Percentiles rank a stretch among this genome's conserved stretches.
Conservation (phyloP, 1,140 invertebrate species). For the Potamilus streckersoni region DNA sequence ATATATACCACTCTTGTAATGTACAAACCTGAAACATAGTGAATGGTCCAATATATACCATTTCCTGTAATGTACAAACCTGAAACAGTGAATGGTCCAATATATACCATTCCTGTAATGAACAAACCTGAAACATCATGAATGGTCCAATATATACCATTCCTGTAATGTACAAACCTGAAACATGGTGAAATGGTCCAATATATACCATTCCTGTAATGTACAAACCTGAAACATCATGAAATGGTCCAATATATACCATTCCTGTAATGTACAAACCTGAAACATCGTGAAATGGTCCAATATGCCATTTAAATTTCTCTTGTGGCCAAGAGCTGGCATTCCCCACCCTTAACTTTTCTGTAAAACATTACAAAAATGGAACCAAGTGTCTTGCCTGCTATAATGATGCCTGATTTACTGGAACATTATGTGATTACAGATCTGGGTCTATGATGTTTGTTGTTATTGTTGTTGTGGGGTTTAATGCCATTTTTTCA, state of each 20-base stretch:
- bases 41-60: neutral
- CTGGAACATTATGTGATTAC: too few species aligned
- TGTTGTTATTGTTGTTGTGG: too few species aligned
- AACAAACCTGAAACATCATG: neutral
- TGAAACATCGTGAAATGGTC: neutral
- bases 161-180: neutral
- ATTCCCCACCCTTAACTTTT: too few species aligned
- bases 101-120: constrained; percentile 45
- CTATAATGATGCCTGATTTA: too few species aligned
- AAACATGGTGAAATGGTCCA: neutral
- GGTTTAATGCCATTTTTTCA: too few species aligned
- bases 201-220: neutral
- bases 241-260: neutral
- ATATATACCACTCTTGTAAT: neutral
- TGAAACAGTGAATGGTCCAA: neutral
- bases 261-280: neutral
- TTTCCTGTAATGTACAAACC: neutral
- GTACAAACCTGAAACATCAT: neutral
- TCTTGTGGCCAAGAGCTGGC: constrained; percentile 7
- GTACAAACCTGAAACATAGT: neutral
- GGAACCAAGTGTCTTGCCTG: too few species aligned
- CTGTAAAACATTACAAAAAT: too few species aligned
- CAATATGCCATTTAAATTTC: neutral
- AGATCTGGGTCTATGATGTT: too few species aligned
- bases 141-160: neutral